phyloP scores from a whole-genome alignment of 2,113 vertebrate genomes.

The Smithornis capensis region DNA sequence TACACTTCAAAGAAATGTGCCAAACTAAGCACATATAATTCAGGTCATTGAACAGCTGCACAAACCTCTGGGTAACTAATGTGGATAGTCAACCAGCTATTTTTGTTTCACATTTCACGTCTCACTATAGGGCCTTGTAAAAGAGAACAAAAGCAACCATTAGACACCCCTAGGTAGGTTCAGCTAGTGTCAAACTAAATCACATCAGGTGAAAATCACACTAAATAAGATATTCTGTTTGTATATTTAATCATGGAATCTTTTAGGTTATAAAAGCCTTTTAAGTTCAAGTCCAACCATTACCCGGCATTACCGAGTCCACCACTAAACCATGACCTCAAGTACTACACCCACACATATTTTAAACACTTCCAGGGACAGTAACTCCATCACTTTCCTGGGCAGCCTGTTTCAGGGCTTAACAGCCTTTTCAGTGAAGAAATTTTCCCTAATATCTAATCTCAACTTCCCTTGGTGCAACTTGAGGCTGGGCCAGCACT shows the following conservation, averaged over 20 bases:
- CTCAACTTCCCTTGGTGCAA: neutral
- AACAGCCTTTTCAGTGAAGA: neutral
- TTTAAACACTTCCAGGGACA: neutral
- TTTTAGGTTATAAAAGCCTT: neutral
- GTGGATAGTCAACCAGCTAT: neutral
- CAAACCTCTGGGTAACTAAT: neutral
- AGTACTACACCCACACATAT: neutral
- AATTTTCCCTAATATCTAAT: neutral
- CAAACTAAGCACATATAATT: neutral
- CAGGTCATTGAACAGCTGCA: slow-evolving; percentile 10
- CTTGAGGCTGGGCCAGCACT: too few species aligned
- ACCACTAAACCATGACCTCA: neutral
- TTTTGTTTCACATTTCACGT: neutral
- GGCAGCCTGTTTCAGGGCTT: neutral
- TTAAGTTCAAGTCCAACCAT: neutral
- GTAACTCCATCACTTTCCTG: neutral
- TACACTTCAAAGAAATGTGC: neutral
- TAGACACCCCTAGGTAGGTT: neutral
- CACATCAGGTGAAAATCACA: neutral
- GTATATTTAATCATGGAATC: neutral
- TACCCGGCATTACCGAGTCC: neutral
- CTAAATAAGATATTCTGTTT: neutral
- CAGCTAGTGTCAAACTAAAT: neutral
- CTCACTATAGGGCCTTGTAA: neutral
- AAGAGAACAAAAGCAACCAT: neutral